Percentiles rank a stretch among this genome's conserved stretches.
phyloP scores from a whole-genome alignment of 2,113 vertebrate species.

The Tupaia tana region DNA sequence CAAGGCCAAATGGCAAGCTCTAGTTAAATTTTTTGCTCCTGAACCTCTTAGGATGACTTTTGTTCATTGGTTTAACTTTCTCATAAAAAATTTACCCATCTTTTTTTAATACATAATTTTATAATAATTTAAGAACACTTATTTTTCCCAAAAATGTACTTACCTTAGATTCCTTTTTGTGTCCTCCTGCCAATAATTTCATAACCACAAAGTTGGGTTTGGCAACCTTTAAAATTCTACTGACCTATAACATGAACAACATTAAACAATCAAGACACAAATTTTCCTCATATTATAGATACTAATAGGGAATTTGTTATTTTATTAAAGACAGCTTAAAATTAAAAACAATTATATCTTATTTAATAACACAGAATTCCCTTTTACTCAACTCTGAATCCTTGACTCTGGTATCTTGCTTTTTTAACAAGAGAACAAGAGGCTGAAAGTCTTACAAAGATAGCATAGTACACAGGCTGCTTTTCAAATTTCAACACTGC shows the following conservation, averaged over 20 bases:
- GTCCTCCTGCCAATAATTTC: slow-evolving; percentile 98
- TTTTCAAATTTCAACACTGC: background rate
- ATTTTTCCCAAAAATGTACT: slow-evolving; percentile 54
- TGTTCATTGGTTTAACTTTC: background rate
- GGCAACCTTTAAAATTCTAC: slow-evolving; percentile 96
- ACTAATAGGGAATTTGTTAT: background rate
- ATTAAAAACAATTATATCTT: background rate
- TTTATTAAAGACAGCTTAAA: slow-evolving; percentile 33
- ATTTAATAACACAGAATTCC: background rate
- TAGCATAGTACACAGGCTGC: background rate
- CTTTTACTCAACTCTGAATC: background rate
- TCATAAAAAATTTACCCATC: background rate
- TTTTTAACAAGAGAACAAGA: background rate
- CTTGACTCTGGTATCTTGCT: background rate
- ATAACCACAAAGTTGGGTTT: slow-evolving; percentile 99
- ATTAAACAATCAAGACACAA: slow-evolving; percentile 54
- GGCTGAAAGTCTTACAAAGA: background rate
- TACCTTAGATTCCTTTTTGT: slow-evolving; percentile 99
- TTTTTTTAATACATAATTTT: background rate
- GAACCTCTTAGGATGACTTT: slow-evolving; percentile 10
- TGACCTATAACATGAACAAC: slow-evolving; percentile 89
- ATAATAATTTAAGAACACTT: background rate
- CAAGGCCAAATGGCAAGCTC: background rate
- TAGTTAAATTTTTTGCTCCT: background rate
- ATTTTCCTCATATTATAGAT: background rate